These are phyloP conservation scores for Catostylus mosaicus DNA, from an alignment of 30 jellyfish, hydroid and myxozoan species.

Conservation along the genomic window DNA sequence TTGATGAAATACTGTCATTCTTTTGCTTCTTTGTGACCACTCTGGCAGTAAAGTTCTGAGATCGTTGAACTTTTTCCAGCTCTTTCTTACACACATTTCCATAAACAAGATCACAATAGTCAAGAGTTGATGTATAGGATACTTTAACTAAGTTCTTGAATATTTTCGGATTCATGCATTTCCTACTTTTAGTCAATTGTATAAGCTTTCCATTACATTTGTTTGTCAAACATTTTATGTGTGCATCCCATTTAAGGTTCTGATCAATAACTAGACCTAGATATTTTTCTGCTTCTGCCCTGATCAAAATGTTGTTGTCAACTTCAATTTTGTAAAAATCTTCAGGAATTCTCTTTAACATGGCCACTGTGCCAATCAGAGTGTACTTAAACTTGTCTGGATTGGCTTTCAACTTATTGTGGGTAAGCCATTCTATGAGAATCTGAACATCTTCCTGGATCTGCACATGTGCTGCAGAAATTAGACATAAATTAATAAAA, in stretches of 20 bases:
- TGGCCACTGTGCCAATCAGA: conserved; percentile 65
- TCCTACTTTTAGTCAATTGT: conserved; percentile 62
- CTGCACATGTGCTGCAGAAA: conserved; percentile 60
- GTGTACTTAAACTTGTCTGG: conserved; percentile 48
- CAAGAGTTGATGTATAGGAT: conserved; percentile 66
- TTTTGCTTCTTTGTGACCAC: conserved; percentile 48
- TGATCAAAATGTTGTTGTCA: conserved; percentile 61
- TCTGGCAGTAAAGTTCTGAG: conserved; percentile 66
- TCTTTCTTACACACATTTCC: conserved; percentile 67
- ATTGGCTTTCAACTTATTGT: conserved; percentile 57
- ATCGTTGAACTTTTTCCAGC: conserved; percentile 59
- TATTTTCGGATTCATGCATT: conserved; percentile 57
- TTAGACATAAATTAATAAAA: no score
- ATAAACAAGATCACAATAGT: conserved; percentile 55
- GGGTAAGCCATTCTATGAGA: conserved; percentile 50
- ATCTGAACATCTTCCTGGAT: conserved; percentile 60
- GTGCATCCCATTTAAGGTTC: conserved; percentile 60
- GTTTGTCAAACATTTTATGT: conserved; percentile 53
- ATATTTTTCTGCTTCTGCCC: conserved; percentile 55
- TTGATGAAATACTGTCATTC: conserved; percentile 47
- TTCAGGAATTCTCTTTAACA: conserved; percentile 64
- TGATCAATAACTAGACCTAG: conserved; percentile 59
- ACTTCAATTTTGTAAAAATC: conserved; percentile 55
- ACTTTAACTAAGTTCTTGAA: conserved; percentile 52
- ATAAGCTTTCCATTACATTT: conserved; percentile 55